Evolutionary conservation across 1,140 invertebrate genomes (phyloP).

Genomic region (Ostrea edulis): DNA sequence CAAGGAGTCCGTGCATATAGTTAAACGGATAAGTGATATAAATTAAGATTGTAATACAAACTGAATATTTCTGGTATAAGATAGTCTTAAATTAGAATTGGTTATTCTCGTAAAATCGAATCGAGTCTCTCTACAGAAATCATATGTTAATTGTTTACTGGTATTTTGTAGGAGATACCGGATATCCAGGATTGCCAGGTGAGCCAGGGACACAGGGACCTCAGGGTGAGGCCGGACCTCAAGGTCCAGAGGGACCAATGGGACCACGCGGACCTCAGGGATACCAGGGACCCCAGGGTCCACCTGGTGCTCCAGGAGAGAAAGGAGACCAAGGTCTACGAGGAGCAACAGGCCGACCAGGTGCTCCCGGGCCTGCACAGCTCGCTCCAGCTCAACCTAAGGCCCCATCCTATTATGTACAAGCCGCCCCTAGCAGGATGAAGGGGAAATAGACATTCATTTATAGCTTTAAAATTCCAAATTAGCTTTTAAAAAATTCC

Average conservation of each 20-base stretch:
- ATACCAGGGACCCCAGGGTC: slow-evolving; percentile 39
- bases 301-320: slow-evolving; percentile 40
- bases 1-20: too few relatives aligned
- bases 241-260: slow-evolving; percentile 37
- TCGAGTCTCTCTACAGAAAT: neutral
- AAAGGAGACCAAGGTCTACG: slow-evolving; percentile 20
- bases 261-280: slow-evolving; percentile 47
- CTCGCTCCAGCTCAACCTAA: neutral
- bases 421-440: neutral
- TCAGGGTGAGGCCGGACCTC: slow-evolving; percentile 26
- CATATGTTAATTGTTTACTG: neutral
- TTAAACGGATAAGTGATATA: neutral
- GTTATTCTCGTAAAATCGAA: neutral
- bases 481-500: slow-evolving; percentile 26
- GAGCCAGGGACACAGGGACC: slow-evolving; percentile 37
- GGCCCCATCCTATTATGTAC: neutral
- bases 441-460: neutral
- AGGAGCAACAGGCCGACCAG: slow-evolving; percentile 35
- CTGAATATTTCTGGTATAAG: neutral
- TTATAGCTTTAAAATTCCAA: slow-evolving; percentile 6
- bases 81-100: too few relatives aligned
- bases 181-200: slow-evolving; percentile 43
- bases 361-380: slow-evolving; percentile 16
- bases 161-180: slow-evolving; percentile 5
- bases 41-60: neutral